Base-by-base conservation (phyloP, 2,113 vertebrate species). In the Rhinopomastus cyanomelas region DNA sequence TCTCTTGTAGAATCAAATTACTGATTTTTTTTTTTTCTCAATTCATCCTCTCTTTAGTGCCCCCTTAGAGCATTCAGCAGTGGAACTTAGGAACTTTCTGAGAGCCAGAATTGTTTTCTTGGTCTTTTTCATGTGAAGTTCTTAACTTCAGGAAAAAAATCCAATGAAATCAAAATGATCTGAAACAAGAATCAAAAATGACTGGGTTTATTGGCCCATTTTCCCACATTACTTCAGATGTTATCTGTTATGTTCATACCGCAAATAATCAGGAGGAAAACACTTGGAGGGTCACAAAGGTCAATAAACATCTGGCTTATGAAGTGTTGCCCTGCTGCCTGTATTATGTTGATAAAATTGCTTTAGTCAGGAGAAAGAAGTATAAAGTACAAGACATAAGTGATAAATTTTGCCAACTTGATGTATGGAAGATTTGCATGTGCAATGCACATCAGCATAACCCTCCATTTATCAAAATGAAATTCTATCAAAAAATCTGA, bases 291-390 rank as follows among this genome's bases (percentile, higher is more conserved):
- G 93, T 95, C 93, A 88, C 86, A 44, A 4, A 95, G 95, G 95
- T 96, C 94, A 96, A 88, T 90, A 94, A 95, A 95, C 95, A 95
- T 95, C 94, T 96, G 95, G 93, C 56, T 95, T 95, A 95, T 95
- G 94, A 95, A 94, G 93, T 95, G 86, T 90, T 93, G 81, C 84
- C 60, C 74, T 9, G 1, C 78, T 90, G 93, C 81, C 94, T 96
- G 94, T 88, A 92, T 88, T 92, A 85, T 95, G 84, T 96, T 94
- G 67, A 82, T 90, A 82, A 96, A 95, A 96, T 95, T 79, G 67
- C 83, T 95, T 95, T 87, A 93, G 95, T 94, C 94, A 94, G 94
- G 75, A 85, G 67, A 73, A 95, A 92, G 83, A 96, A 88, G 87
- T 86, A 90, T 51, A 55, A 92, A 68, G 53, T 76, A 84, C n/a